Evolutionary conservation across 2,797 vertebrate genomes (phyloP).

Genomic region (Yasuhikotakia modesta): DNA sequence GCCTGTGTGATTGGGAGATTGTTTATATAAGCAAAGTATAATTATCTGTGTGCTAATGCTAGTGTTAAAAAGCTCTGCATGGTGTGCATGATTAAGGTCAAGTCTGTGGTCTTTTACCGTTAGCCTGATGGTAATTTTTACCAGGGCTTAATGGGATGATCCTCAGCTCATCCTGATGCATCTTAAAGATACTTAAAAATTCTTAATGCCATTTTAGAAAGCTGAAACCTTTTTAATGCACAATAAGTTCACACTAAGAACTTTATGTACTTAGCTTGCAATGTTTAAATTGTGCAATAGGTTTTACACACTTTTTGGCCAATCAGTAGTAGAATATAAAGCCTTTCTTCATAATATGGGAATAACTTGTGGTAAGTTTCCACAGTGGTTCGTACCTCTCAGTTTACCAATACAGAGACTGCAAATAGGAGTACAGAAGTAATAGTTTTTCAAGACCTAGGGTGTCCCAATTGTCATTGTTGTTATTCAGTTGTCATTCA

Average conservation of each 20-base stretch:
- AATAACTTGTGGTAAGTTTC: background rate
- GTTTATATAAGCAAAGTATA: background rate
- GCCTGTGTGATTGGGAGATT: background rate
- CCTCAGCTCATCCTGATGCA: background rate
- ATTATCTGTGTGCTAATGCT: conserved; percentile 37
- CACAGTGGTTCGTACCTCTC: background rate
- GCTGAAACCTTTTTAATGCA: background rate
- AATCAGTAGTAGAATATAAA: background rate
- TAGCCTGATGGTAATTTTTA: conserved; percentile 1
- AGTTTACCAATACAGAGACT: background rate
- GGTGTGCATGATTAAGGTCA: conserved; percentile 5
- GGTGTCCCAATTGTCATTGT: background rate
- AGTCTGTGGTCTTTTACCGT: background rate
- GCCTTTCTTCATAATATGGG: background rate
- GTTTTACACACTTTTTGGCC: background rate
- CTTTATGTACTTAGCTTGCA: background rate
- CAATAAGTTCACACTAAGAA: background rate
- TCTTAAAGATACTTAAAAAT: background rate
- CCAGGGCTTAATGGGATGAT: background rate
- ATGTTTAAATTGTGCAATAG: background rate
- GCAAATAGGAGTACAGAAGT: background rate
- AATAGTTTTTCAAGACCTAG: background rate
- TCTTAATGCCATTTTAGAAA: background rate
- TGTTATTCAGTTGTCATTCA: background rate
- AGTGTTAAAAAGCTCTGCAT: conserved; percentile 1